Conservation (phyloP, 2,888 invertebrate species). For the Tetranychus piercei region DNA sequence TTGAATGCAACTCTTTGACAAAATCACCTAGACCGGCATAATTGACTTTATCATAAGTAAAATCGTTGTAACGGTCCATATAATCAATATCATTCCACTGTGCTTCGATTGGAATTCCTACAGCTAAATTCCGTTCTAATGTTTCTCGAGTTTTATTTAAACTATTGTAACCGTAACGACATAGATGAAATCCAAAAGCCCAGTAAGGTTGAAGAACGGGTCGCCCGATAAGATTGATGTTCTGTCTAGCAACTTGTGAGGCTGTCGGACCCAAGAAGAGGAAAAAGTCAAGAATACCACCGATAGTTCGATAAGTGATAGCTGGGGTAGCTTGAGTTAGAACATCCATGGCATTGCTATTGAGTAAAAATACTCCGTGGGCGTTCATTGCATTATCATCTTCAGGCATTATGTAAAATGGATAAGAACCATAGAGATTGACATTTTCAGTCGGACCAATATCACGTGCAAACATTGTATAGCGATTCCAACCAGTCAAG, state of each 20-base stretch:
- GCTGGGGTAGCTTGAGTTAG: conserved; percentile 59
- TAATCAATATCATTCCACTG: conserved; percentile 63
- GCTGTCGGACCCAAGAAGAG: conserved; percentile 59
- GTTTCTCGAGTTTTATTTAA: conserved; percentile 46
- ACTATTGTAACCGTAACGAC: conserved; percentile 45
- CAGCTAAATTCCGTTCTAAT: conserved; percentile 49
- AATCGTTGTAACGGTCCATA: conserved; percentile 58
- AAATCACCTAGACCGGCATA: conserved; percentile 49
- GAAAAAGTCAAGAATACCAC: conserved; percentile 61
- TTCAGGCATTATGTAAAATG: conserved; percentile 57
- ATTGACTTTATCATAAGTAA: conserved; percentile 47
- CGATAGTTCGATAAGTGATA: conserved; percentile 59
- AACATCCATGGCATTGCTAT: conserved; percentile 72
- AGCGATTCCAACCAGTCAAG: conserved; percentile 15
- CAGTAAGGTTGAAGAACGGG: conserved; percentile 71
- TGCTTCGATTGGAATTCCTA: conserved; percentile 50
- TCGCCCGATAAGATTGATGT: conserved; percentile 49
- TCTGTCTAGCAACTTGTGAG: conserved; percentile 34
- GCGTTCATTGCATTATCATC: conserved; percentile 29
- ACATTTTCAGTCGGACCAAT: conserved; percentile 18
- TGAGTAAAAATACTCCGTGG: conserved; percentile 52
- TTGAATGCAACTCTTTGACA: conserved; percentile 43
- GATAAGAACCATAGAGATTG: conserved; percentile 58
- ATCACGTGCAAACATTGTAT: conserved; percentile 2
- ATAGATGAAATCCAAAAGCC: conserved; percentile 70